These are phyloP conservation scores for Frankliniella intonsa DNA, from an alignment of 2,888 invertebrate species.

Conservation along the genomic window DNA sequence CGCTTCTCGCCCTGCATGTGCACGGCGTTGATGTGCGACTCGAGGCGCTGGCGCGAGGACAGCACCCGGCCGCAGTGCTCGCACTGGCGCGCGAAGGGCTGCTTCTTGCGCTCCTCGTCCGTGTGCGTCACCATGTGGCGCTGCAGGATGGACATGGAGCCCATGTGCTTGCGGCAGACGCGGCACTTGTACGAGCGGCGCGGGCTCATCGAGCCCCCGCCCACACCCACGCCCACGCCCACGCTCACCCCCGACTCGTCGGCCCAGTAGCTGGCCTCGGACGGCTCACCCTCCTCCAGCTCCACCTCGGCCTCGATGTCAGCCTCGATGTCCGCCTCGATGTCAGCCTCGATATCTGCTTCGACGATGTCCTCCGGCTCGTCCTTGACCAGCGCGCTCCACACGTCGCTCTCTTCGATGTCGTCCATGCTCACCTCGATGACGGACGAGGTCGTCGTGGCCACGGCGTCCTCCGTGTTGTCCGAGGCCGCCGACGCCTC, in stretches of 20 bases:
- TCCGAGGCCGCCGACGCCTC: too few relatives aligned
- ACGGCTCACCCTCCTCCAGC: background rate
- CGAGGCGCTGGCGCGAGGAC: constrained; percentile 15
- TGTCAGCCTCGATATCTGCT: background rate
- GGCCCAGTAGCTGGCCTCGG: background rate
- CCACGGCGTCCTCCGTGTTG: too few relatives aligned
- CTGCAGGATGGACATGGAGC: background rate
- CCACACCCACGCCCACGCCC: background rate
- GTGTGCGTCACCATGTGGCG: constrained; percentile 2
- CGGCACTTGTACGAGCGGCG: background rate
- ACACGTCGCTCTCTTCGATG: background rate
- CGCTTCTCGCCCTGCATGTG: background rate
- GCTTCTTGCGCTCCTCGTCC: constrained; percentile 5
- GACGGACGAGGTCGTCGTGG: background rate
- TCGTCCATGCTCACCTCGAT: constrained; percentile 9
- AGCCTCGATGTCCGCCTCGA: constrained; percentile 7
- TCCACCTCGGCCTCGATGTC: constrained; percentile 3
- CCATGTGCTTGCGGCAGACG: background rate
- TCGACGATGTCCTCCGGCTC: background rate
- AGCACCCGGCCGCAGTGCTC: background rate
- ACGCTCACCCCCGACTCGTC: background rate
- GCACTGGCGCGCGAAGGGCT: background rate
- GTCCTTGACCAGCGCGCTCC: background rate
- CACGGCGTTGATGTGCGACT: background rate
- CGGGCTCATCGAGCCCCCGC: background rate